Evolutionary conservation across 2,888 invertebrate genomes (phyloP).

Genomic region (Dryobota labecula): DNA sequence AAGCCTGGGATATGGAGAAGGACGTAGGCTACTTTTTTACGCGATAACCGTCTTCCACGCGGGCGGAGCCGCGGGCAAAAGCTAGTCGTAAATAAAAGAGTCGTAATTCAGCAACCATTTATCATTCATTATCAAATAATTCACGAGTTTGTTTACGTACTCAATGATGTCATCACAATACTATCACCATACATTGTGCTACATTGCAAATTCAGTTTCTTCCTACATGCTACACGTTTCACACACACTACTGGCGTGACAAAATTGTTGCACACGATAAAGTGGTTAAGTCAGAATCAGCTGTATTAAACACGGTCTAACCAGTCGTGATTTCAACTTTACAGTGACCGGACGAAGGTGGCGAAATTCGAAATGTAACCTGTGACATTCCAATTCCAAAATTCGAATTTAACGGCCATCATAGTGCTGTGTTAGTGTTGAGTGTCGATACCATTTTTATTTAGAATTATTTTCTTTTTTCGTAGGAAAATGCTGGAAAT

Average conservation of each 20-base stretch:
- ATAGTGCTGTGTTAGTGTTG: slow-evolving; percentile 86
- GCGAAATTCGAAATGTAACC: slow-evolving; percentile 86
- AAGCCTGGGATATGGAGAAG: too few relatives aligned
- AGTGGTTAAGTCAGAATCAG: slow-evolving; percentile 80
- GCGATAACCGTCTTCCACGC: too few relatives aligned
- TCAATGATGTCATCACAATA: slow-evolving; percentile 30
- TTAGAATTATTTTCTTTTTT: slow-evolving; percentile 86
- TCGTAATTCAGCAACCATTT: slow-evolving; percentile 33
- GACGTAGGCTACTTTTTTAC: too few relatives aligned
- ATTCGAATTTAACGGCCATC: slow-evolving; percentile 72
- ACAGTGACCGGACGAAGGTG: slow-evolving; percentile 90
- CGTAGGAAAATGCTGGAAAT: slow-evolving; percentile 90
- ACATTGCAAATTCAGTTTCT: slow-evolving; percentile 74
- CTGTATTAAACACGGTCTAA: slow-evolving; percentile 78
- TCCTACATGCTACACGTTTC: slow-evolving; percentile 63
- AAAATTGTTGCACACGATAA: slow-evolving; percentile 80
- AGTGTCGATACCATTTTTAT: slow-evolving; percentile 82
- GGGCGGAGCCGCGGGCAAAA: too few relatives aligned
- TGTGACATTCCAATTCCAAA: slow-evolving; percentile 73
- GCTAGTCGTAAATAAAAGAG: too few relatives aligned
- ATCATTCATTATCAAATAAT: slow-evolving; percentile 2
- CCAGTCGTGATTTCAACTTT: slow-evolving; percentile 90
- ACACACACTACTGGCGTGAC: slow-evolving; percentile 77
- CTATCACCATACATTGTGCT: slow-evolving; percentile 65
- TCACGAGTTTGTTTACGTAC: slow-evolving; percentile 21